These are phyloP conservation scores for Steinernema hermaphroditum DNA, from an alignment of 2,888 invertebrate species.

Conservation along the genomic window DNA sequence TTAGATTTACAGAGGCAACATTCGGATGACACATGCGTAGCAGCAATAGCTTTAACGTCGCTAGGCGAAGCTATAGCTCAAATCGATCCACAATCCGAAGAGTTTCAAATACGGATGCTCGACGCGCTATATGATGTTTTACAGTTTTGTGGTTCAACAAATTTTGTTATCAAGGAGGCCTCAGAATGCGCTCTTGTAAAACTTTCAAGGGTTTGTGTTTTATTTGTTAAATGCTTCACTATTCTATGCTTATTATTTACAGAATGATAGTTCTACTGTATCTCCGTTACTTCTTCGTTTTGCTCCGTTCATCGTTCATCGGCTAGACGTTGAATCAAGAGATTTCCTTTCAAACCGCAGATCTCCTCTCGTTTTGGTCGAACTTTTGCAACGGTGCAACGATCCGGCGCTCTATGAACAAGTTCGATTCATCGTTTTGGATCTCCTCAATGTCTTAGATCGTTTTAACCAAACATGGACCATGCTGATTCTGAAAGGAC, in stretches of 20 bases:
- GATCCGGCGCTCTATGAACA: conserved; percentile 41
- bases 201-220: conserved; percentile 30
- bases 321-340: conserved; percentile 14
- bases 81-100: background rate
- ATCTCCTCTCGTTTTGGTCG: conserved; percentile 44
- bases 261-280: background rate
- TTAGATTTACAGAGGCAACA: background rate
- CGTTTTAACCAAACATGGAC: conserved; percentile 45
- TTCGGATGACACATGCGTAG: background rate
- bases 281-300: background rate
- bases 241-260: background rate
- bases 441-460: conserved; percentile 42
- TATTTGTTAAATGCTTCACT: background rate
- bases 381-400: conserved; percentile 38
- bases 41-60: background rate
- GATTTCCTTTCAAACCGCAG: conserved; percentile 36
- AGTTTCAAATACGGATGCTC: conserved; percentile 23
- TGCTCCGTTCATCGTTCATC: conserved; percentile 29
- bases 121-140: conserved; percentile 38
- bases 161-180: conserved; percentile 32
- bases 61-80: conserved; percentile 1
- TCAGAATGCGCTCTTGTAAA: conserved; percentile 30
- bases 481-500: conserved; percentile 39
- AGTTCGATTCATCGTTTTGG: conserved; percentile 38
- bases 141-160: conserved; percentile 37